phyloP scores from a whole-genome alignment of 1,140 invertebrate genomes.

The Holcopasites calliopsidis region DNA sequence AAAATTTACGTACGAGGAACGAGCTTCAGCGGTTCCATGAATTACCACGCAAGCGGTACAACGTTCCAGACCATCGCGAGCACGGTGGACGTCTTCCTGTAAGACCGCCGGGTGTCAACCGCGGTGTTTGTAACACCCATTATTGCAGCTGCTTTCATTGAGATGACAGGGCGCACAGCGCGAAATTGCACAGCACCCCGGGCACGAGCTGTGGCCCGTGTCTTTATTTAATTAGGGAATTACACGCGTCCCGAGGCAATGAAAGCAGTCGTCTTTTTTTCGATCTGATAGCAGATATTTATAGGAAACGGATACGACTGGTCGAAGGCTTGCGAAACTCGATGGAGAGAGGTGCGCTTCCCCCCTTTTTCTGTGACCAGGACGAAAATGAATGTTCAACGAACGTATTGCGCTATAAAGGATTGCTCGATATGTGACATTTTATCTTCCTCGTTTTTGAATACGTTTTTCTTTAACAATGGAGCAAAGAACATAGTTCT shows the following conservation, averaged over 20 bases:
- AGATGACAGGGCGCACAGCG: neutral
- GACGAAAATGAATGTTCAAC: slow-evolving; percentile 3
- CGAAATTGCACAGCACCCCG: slow-evolving; percentile 7
- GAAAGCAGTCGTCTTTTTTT: slow-evolving; percentile 25
- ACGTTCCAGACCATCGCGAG: neutral
- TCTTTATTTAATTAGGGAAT: slow-evolving; percentile 49
- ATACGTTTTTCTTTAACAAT: neutral
- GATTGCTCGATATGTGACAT: neutral
- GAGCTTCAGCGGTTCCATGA: no score
- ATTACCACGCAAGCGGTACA: no score
- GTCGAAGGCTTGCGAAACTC: slow-evolving; percentile 29
- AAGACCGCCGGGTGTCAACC: slow-evolving; percentile 1
- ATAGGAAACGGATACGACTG: slow-evolving; percentile 40
- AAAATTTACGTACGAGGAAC: no score
- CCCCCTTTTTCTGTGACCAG: no score
- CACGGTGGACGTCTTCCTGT: neutral
- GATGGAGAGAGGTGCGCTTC: neutral
- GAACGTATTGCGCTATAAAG: neutral
- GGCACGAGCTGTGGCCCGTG: slow-evolving; percentile 22
- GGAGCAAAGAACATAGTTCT: neutral
- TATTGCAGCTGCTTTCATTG: slow-evolving; percentile 8
- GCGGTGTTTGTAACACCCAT: neutral
- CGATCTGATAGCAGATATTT: slow-evolving; percentile 43
- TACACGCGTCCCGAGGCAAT: slow-evolving; percentile 34
- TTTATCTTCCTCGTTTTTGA: neutral